phyloP scores from a whole-genome alignment of 2,797 vertebrate genomes.

The Enteromius viviparus region DNA sequence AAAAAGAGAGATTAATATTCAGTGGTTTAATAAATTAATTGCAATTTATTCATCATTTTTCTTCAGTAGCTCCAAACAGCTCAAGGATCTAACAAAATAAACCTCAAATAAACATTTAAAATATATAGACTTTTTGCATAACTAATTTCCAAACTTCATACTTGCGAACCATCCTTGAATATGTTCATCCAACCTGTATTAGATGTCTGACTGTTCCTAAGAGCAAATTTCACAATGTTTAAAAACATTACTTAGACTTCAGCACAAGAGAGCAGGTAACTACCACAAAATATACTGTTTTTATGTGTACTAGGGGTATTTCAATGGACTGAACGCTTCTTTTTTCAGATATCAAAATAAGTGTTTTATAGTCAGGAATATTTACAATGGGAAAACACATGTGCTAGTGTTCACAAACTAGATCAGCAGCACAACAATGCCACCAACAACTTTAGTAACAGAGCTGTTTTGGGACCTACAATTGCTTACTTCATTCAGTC shows the following conservation, averaged over 20 bases:
- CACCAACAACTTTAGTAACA: neutral
- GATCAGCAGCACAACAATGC: neutral
- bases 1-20: neutral
- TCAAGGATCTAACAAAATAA: constrained; percentile 62
- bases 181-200: constrained; percentile 11
- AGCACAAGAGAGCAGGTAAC: neutral
- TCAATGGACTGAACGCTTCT: neutral
- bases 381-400: constrained; percentile 12
- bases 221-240: neutral
- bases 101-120: constrained; percentile 68
- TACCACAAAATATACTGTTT: neutral
- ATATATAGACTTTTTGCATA: constrained; percentile 53
- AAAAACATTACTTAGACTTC: constrained; percentile 5
- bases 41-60: constrained; percentile 71
- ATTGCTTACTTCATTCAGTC: neutral
- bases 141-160: constrained; percentile 30
- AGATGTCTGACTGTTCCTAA: constrained; percentile 1
- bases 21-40: constrained; percentile 77
- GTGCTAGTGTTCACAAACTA: constrained; percentile 26
- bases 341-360: constrained; percentile 11
- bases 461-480: neutral
- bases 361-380: neutral
- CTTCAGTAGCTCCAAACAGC: constrained; percentile 53
- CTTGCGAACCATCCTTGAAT: constrained; percentile 24
- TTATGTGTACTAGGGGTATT: neutral